Percentiles rank a stretch among this genome's conserved stretches.
Conservation (phyloP, 2,113 vertebrate genomes). For the Propithecus coquereli region DNA sequence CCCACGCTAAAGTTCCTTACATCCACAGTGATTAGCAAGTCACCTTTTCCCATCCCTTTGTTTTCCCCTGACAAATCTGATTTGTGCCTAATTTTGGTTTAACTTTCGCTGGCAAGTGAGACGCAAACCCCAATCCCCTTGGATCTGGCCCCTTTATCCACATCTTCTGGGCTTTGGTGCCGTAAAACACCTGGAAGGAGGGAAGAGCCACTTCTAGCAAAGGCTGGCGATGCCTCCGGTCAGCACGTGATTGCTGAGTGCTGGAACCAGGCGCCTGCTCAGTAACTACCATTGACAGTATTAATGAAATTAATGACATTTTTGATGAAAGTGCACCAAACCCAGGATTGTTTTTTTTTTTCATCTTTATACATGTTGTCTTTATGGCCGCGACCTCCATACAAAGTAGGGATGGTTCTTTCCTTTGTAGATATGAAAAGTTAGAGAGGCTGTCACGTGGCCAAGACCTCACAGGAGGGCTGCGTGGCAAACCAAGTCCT, state of each 20-base stretch:
- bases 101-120: background rate
- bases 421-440: background rate
- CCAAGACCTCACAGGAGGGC: background rate
- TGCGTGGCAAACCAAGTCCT: background rate
- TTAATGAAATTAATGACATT: background rate
- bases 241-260: background rate
- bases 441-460: background rate
- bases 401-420: background rate
- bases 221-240: background rate
- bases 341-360: background rate
- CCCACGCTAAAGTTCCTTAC: background rate
- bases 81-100: background rate
- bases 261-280: background rate
- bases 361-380: background rate
- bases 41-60: background rate
- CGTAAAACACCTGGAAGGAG: background rate
- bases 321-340: background rate
- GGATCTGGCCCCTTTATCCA: background rate
- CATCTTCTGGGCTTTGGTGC: background rate
- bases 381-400: background rate
- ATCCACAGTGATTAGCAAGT: background rate
- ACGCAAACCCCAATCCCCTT: background rate
- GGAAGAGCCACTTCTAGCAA: background rate
- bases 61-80: background rate
- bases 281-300: background rate